A percentile compares a stretch with the other conserved stretches of the same genome.
Conservation (phyloP, 2,888 invertebrate species). For the Iselma pallidipennis region DNA sequence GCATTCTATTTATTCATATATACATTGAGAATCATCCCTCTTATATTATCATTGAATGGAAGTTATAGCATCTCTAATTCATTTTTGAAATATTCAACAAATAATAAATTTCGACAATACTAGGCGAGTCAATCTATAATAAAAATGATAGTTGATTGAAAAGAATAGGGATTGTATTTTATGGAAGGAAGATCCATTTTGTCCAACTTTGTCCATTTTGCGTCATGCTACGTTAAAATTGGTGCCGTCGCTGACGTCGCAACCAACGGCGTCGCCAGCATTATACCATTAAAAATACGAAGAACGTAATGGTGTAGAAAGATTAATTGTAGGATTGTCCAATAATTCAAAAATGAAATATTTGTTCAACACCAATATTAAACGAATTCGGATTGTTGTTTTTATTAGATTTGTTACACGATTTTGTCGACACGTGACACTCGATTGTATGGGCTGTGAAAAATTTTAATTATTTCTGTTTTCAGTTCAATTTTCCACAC, state of each 20-base stretch:
- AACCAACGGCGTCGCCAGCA: constrained; percentile 37
- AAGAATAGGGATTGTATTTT: not conserved
- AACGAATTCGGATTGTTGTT: not conserved
- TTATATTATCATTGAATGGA: not conserved
- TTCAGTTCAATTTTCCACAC: not conserved
- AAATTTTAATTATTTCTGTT: not conserved
- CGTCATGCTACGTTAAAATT: constrained; percentile 42
- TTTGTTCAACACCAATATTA: constrained; percentile 6
- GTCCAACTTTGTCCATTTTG: constrained; percentile 35
- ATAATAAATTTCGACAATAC: not conserved
- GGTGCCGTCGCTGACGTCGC: constrained; percentile 42
- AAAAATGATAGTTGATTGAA: not conserved
- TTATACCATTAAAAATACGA: constrained; percentile 42
- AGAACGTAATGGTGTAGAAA: constrained; percentile 46
- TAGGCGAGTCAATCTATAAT: not conserved
- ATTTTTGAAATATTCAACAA: not conserved
- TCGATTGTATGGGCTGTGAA: not conserved
- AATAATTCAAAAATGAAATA: constrained; percentile 28
- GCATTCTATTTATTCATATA: constrained; percentile 48
- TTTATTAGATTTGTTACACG: not conserved
- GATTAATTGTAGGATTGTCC: constrained; percentile 35
- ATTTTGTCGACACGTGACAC: not conserved
- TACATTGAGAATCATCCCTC: not conserved
- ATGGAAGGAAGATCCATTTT: constrained; percentile 43
- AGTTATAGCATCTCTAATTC: not conserved